Base-by-base conservation (phyloP, 2,888 invertebrate species). In the Diloba caeruleocephala region DNA sequence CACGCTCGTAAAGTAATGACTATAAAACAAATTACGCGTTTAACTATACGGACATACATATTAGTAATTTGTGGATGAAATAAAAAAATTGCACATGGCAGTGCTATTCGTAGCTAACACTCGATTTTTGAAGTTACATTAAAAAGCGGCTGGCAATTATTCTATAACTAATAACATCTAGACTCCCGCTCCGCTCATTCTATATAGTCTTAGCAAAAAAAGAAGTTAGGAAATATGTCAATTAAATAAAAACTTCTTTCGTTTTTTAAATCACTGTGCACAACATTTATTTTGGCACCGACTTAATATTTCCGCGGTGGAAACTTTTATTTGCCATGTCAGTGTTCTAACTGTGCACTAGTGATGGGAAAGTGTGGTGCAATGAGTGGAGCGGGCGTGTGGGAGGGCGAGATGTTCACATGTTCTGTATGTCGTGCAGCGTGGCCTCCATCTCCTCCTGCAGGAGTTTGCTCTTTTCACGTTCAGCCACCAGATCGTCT, bases 361-460 rank as follows among this genome's bases (percentile, higher is more conserved):
- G 70, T 15, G 55, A 49, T 25, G 55, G 13, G 55, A 50, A 12
- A 15, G 37, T 52, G 44, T 33, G 65, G 53, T 61, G 41, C 37
- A 58, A 56, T 51, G 54, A 56, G 61, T 44, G 58, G 59, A 62
- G 68, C 71, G 78, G 72, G 76, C 75, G 74, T 71, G 71, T 21
- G 21, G 21, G 77, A 74, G 74, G 72, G 78, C 73, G 81, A 70
- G 78, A 84, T 82, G 90, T 95, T 96, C 97, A 99, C 98, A 99
- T 98, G 94, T 98, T 98, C 95, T 99, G 98, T 95, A 99, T 98
- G 95, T 99, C 99, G 96, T 98, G 98, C 95, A 99, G 96, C 88
- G 99, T 98, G 89, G 98, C 97, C 95, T 99, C 99, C 98, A 99
- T 98, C 94, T 99, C 99, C 94, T 98, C 98, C 94, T 98, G 97